Evolutionary conservation across 1,140 invertebrate genomes (phyloP), one percentile per base, ranked within the genome.

Genomic region (Temnothorax nylanderi): DNA sequence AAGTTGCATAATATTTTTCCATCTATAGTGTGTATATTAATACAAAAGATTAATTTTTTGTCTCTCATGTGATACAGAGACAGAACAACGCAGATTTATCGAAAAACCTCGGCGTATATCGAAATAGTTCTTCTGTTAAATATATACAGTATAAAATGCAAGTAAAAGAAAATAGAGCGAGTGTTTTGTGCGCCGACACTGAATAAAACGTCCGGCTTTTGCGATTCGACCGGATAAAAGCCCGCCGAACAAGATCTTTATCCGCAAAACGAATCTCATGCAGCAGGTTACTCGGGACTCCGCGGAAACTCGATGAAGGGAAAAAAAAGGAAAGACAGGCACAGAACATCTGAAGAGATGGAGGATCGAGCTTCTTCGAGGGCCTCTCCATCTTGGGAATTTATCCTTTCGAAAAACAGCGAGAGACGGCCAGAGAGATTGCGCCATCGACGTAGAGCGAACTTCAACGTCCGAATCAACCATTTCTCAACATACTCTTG

Each of bases 391-490:
- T 78, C 56, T 75, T 60, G 58, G 51, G 86, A 91, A 91, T 91
- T 88, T 91, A 91, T 91, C 86, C 92, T 94, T 93, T 75, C 34
- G 56, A 65, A n/a, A 75, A 87, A 58, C 72, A 58, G 26, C 65
- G 41, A 72, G 72, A 64, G 86, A 86, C 77, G 67, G 41, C 18
- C 90, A 87, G 89, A 92, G 89, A 92, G 93, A 93, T 93, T 93
- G 93, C 90, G 88, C 88, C 91, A 93, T 93, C 90, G 90, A 89
- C 86, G 76, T 76, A 37, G 37, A 51, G 41, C 75, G 78, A 49
- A 88, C 75, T 34, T 62, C 60, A 37, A 75, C 49, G 64, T 4
- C 47, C 64, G 26, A 71, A 89, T 49, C 67, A 56, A 85, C 74
- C 21, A 47, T n/a, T n/a, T 58, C 21, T 58, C 37, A 49, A 32